Evolutionary conservation across 1,140 invertebrate genomes (phyloP).

Genomic region (Psix sp.): DNA sequence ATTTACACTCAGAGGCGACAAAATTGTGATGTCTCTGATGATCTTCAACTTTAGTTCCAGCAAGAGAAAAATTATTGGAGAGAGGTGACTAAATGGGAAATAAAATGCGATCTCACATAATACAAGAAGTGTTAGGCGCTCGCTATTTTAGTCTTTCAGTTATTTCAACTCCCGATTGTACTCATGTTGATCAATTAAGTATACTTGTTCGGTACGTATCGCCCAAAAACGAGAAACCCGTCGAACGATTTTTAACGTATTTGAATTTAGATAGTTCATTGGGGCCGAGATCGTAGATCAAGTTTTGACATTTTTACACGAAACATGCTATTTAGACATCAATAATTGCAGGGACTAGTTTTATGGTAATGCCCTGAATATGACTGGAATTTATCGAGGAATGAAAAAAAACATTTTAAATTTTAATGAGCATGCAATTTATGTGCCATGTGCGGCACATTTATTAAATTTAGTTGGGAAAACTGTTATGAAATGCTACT

Average conservation of each 20-base stretch:
- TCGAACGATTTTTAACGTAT: constrained; percentile 29
- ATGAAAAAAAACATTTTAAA: constrained; percentile 47
- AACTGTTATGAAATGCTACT: neutral
- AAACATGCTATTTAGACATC: constrained; percentile 1
- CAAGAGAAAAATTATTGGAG: too few species aligned
- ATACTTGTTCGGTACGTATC: constrained; percentile 25
- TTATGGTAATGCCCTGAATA: constrained; percentile 67
- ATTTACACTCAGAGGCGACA: constrained; percentile 13
- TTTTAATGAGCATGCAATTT: constrained; percentile 24
- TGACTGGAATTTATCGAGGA: constrained; percentile 63
- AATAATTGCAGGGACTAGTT: constrained; percentile 52
- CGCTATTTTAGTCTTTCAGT: constrained; percentile 24
- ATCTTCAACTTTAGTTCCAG: neutral
- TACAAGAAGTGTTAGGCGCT: constrained; percentile 7
- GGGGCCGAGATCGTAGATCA: neutral
- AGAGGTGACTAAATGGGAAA: too few species aligned
- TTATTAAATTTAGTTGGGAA: constrained; percentile 65
- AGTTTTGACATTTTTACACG: neutral
- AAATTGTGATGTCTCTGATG: neutral
- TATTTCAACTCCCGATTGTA: constrained; percentile 19
- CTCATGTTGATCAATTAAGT: constrained; percentile 30
- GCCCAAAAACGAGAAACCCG: constrained; percentile 6
- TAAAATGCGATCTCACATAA: constrained; percentile 14
- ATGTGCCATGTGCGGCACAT: constrained; percentile 61
- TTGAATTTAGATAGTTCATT: constrained; percentile 12